Conservation (phyloP, 2,797 vertebrate genomes). For the Philypnodon macrostomus region DNA sequence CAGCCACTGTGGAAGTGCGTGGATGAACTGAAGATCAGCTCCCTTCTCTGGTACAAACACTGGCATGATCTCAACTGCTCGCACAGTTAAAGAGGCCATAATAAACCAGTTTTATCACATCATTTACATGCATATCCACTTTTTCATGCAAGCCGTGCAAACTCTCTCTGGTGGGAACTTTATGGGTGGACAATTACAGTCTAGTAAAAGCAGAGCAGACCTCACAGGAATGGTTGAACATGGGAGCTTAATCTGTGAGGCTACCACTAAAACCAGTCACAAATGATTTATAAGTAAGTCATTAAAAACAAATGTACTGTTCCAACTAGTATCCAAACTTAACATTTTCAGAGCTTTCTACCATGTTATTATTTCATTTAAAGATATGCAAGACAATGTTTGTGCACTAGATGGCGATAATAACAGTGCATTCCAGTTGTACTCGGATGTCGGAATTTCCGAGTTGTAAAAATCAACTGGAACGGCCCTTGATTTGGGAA, state of each 20-base stretch:
- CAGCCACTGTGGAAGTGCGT: not conserved
- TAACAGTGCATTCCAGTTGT: no score
- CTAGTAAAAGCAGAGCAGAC: conserved; percentile 6
- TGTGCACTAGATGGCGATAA: no score
- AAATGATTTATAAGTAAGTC: not conserved
- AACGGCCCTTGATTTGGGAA: no score
- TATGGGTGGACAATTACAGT: not conserved
- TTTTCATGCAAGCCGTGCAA: conserved; percentile 2
- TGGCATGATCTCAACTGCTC: not conserved
- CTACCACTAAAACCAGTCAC: not conserved
- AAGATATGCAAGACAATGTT: no score
- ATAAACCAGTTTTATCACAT: not conserved
- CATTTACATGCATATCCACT: not conserved
- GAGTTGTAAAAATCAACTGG: no score
- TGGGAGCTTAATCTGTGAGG: not conserved
- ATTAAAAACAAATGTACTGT: not conserved
- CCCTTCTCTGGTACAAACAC: not conserved
- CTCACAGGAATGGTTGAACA: not conserved
- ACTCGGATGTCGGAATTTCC: no score
- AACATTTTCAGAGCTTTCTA: no score
- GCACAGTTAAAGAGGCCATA: not conserved
- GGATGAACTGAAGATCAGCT: conserved; percentile 1
- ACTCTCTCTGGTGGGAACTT: not conserved
- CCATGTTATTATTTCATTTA: no score
- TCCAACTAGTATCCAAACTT: no score